phyloP scores from a whole-genome alignment of 2,888 invertebrate genomes.

The Chalcosyrphus nemorum region DNA sequence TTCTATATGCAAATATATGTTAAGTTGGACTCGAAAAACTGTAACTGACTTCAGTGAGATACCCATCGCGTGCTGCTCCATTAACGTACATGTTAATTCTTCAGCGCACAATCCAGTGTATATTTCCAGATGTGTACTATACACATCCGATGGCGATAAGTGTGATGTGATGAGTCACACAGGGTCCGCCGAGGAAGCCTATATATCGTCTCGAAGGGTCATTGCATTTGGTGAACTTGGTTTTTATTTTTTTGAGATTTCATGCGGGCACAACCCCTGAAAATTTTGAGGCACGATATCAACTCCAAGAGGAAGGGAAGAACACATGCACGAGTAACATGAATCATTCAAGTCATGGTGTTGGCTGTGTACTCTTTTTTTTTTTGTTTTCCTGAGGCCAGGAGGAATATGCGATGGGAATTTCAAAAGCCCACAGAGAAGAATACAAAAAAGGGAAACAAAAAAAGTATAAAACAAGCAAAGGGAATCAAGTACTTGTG shows the following conservation, averaged over 20 bases:
- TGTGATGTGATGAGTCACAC: slow-evolving; percentile 43
- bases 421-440: slow-evolving; percentile 45
- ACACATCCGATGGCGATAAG: slow-evolving; percentile 55
- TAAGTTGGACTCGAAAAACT: slow-evolving; percentile 20
- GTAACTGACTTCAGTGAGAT: slow-evolving; percentile 29
- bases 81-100: slow-evolving; percentile 58
- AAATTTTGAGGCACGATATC: slow-evolving; percentile 40
- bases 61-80: slow-evolving; percentile 25
- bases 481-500: slow-evolving; percentile 29
- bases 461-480: slow-evolving; percentile 15
- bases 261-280: slow-evolving; percentile 58
- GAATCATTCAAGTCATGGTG: slow-evolving; percentile 69
- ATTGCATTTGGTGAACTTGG: slow-evolving; percentile 49
- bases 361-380: slow-evolving; percentile 23
- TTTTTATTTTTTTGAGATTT: not conserved
- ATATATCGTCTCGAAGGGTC: slow-evolving; percentile 57
- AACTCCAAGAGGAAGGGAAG: slow-evolving; percentile 17
- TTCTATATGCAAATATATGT: slow-evolving; percentile 48
- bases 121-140: not conserved
- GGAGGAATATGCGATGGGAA: slow-evolving; percentile 64
- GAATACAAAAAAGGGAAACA: slow-evolving; percentile 22
- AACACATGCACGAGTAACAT: slow-evolving; percentile 50
- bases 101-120: slow-evolving; percentile 21
- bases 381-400: slow-evolving; percentile 21
- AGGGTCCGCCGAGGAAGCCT: slow-evolving; percentile 43